A percentile compares a stretch with the other conserved stretches of the same genome.
phyloP scores from a whole-genome alignment of 1,140 invertebrate species.

The Orchestia grillus region DNA sequence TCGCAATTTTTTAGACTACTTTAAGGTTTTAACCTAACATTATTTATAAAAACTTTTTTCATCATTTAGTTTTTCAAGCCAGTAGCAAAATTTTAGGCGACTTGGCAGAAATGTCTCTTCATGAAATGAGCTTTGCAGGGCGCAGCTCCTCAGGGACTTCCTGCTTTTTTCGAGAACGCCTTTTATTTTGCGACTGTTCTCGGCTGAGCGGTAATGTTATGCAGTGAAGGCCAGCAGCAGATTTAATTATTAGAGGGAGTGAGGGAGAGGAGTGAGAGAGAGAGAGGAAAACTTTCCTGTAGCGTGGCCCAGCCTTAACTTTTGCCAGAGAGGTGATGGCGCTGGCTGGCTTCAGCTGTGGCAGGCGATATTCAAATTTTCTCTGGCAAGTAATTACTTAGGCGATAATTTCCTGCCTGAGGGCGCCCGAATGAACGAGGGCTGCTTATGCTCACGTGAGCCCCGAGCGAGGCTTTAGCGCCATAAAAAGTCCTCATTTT shows the following conservation, averaged over 20 bases:
- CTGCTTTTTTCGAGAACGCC: background rate
- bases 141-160: background rate
- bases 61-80: background rate
- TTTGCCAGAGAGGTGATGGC: background rate
- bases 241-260: constrained; percentile 5
- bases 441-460: constrained; percentile 39
- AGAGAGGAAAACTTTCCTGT: background rate
- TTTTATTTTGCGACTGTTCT: background rate
- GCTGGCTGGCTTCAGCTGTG: constrained; percentile 46
- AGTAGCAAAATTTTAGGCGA: background rate
- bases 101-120: background rate
- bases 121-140: background rate
- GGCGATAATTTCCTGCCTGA: constrained; percentile 54
- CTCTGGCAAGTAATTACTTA: constrained; percentile 54
- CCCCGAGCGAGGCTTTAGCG: background rate
- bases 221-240: constrained; percentile 17
- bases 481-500: constrained; percentile 46
- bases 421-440: constrained; percentile 11
- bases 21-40: background rate
- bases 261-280: background rate
- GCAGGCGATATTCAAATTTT: constrained; percentile 52
- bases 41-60: background rate
- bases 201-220: constrained; percentile 14
- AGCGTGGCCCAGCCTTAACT: constrained; percentile 37
- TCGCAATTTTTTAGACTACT: background rate